Percentiles rank a stretch among this genome's conserved stretches.
Evolutionary conservation across 1,140 invertebrate genomes (phyloP).

Genomic region (Periplaneta americana): DNA sequence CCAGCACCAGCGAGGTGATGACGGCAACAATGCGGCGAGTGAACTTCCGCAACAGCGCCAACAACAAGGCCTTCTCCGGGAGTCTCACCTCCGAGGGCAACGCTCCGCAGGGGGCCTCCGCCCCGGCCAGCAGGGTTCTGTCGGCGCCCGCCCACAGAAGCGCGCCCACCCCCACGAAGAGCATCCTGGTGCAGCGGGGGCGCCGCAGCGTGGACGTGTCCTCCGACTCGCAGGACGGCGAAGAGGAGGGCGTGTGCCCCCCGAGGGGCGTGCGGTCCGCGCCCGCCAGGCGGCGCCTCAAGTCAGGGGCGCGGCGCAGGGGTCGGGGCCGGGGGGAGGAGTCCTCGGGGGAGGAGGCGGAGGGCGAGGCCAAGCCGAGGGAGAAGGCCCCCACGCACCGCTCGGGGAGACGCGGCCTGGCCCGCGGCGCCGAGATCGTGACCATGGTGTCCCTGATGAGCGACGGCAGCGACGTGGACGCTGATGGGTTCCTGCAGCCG

Average conservation of each 20-base stretch:
- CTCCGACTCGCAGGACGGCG: constrained; percentile 24
- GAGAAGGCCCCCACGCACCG: not conserved
- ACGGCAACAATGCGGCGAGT: constrained; percentile 6
- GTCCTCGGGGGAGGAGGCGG: not conserved
- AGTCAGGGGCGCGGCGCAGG: constrained; percentile 19
- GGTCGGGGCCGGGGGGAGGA: not conserved
- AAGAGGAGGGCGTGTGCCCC: not conserved
- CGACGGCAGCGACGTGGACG: constrained; percentile 46
- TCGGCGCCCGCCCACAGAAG: constrained; percentile 9
- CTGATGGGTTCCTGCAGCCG: constrained; percentile 26
- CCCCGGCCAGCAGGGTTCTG: constrained; percentile 5
- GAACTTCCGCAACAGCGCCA: constrained; percentile 12
- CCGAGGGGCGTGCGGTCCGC: not conserved
- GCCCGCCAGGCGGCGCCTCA: not conserved
- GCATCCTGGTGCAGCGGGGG: not conserved
- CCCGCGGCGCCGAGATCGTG: constrained; percentile 36
- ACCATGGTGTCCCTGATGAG: constrained; percentile 51
- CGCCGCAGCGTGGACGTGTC: not conserved
- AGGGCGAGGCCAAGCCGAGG: not conserved
- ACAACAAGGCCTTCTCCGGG: not conserved
- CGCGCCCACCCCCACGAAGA: not conserved
- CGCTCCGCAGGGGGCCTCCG: not conserved
- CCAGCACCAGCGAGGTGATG: not conserved
- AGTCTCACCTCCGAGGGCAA: constrained; percentile 2
- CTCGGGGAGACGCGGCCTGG: not conserved